Percentiles rank a stretch among this genome's conserved stretches.
Evolutionary conservation across 2,797 vertebrate species (phyloP).

Genomic region (Pipistrellus pygmaeus): DNA sequence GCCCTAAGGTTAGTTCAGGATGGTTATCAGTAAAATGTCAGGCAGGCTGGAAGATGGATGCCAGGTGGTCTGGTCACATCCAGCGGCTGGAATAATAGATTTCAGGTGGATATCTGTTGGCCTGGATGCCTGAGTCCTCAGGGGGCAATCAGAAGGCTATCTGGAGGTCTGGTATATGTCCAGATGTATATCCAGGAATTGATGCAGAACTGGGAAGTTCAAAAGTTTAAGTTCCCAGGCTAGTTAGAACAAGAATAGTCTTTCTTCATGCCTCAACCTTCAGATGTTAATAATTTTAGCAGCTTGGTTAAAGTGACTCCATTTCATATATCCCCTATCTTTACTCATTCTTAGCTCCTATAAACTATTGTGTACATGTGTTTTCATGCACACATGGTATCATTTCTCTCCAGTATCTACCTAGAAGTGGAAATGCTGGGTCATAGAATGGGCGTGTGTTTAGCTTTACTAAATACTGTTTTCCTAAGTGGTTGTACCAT

Average conservation of each 20-base stretch:
- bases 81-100: not conserved
- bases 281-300: not conserved
- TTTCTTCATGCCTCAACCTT: not conserved
- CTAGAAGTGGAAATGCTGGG: not conserved
- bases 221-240: constrained; percentile 16
- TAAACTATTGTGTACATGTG: not conserved
- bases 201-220: not conserved
- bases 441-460: not conserved
- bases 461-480: not conserved
- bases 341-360: not conserved
- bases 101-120: not conserved
- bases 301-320: not conserved
- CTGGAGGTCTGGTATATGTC: not conserved
- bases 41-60: not conserved
- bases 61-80: not conserved
- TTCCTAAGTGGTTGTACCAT: not conserved
- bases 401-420: not conserved
- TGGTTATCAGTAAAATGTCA: not conserved
- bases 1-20: not conserved
- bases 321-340: not conserved
- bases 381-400: not conserved
- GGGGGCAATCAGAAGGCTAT: not conserved
- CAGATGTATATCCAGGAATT: not conserved
- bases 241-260: not conserved
- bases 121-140: not conserved